Evolutionary conservation across 2,888 invertebrate species (phyloP), one percentile per base, ranked within the genome.

Genomic region (Apamea epomidion): DNA sequence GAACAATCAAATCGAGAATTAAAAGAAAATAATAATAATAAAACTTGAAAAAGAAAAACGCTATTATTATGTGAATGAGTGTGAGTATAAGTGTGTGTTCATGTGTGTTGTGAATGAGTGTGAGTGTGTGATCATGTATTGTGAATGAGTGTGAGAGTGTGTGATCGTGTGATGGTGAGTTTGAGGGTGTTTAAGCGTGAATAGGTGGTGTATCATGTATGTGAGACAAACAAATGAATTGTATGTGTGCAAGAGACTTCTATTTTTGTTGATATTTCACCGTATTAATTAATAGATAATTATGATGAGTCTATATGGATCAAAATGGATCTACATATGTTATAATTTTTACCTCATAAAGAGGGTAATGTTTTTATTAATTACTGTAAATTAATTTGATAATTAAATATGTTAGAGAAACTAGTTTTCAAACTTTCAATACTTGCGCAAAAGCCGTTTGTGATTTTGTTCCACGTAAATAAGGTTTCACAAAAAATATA

Each of bases 221-320:
- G 32, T 32, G 32, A 32, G 32, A 32, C 32, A 32, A 32, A 32
- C 32, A 3, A 2, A 32, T 32, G 32, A 32, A 32, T 32, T 32
- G 1, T 32, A 32, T 32, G 32, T 32, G 32, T 32, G 32, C 32
- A 32, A 32, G 2, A 32, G 42, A 60, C n/a, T 73, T 45, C 21
- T 51, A 37, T 16, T 67, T 60, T 75, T 78, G 58, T 69, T 78
- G 16, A 64, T 48, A 54, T 65, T 78, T 60, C 62, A 18, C 68
- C 65, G 42, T 42, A 29, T 42, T 74, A 29, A 48, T 65, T 29
- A 29, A 37, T 18, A 54, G 32, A 80, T 60, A 45, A 32, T 32
- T 2, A 37, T 37, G 37, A 37, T 51, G 51, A 48, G 29, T 51
- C 12, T 29, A 65, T 25, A 32, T 58, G 21, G n/a, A 42, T 25